These are phyloP conservation scores for Toxotes lorentzi DNA, from an alignment of 2,797 vertebrate species.

Conservation along the genomic window DNA sequence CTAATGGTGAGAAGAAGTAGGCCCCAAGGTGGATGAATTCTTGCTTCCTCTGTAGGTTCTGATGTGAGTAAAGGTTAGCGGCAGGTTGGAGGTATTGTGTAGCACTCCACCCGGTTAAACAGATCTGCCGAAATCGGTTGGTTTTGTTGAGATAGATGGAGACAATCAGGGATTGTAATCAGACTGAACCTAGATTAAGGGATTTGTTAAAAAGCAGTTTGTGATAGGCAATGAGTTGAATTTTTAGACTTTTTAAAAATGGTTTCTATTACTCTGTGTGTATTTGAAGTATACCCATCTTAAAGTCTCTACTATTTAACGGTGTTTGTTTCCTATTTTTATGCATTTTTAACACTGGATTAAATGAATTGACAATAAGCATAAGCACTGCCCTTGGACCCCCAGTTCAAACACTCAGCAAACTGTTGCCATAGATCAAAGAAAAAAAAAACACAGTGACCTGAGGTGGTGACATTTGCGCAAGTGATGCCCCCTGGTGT, in stretches of 20 bases:
- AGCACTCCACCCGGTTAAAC: conserved; percentile 53
- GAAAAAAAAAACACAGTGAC: too few relatives aligned
- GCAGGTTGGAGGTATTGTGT: conserved; percentile 49
- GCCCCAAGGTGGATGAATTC: conserved; percentile 64
- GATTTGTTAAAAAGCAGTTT: conserved; percentile 55
- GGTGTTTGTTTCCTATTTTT: conserved; percentile 67
- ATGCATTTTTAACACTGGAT: conserved; percentile 80
- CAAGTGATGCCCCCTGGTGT: conserved; percentile 49
- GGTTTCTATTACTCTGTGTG: conserved; percentile 77
- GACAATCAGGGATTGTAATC: conserved; percentile 72
- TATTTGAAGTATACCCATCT: conserved; percentile 79
- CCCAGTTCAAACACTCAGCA: conserved; percentile 29
- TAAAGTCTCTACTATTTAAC: conserved; percentile 74
- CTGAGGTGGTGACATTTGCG: conserved; percentile 9
- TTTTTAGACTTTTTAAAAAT: conserved; percentile 76
- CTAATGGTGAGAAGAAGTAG: conserved; percentile 54
- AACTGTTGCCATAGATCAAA: conserved; percentile 7
- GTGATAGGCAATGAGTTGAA: conserved; percentile 73
- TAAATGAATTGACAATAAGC: conserved; percentile 73
- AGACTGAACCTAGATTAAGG: conserved; percentile 47
- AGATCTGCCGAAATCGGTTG: conserved; percentile 22
- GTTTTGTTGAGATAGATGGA: conserved; percentile 55
- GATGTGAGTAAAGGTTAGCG: background rate
- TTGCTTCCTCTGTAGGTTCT: conserved; percentile 61
- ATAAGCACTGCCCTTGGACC: conserved; percentile 79